Evolutionary conservation across 2,888 invertebrate genomes (phyloP).

Genomic region (Nudaria mundana): DNA sequence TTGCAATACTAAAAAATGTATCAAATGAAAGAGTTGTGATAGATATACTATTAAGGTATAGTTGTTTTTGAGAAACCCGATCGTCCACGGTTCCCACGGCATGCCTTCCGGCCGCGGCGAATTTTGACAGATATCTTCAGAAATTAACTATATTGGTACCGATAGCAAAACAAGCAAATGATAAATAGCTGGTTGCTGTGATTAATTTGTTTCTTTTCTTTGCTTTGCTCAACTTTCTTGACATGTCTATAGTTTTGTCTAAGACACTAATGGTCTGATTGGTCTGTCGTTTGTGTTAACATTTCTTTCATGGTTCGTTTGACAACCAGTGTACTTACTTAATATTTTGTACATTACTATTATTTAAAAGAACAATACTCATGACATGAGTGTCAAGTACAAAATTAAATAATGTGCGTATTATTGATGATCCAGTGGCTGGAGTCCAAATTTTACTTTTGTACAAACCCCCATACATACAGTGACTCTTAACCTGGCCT

Average conservation of each 20-base stretch:
- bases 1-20: slow-evolving; percentile 39
- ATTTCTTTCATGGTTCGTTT: slow-evolving; percentile 5
- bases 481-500: too few species aligned
- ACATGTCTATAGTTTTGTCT: slow-evolving; percentile 16
- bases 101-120: slow-evolving; percentile 75
- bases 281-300: slow-evolving; percentile 11
- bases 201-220: slow-evolving; percentile 29
- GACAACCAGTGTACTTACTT: not conserved
- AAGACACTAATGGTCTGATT: slow-evolving; percentile 18
- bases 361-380: too few species aligned
- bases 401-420: too few species aligned
- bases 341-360: too few species aligned
- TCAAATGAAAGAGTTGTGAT: slow-evolving; percentile 51
- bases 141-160: slow-evolving; percentile 61
- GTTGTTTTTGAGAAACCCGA: slow-evolving; percentile 76
- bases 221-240: slow-evolving; percentile 10
- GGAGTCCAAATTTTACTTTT: too few species aligned
- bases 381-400: too few species aligned
- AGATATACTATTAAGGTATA: slow-evolving; percentile 44
- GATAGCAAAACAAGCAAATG: slow-evolving; percentile 47
- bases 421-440: too few species aligned
- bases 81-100: slow-evolving; percentile 70
- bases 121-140: slow-evolving; percentile 78
- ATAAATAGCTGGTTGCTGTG: slow-evolving; percentile 28
- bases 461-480: too few species aligned